Evolutionary conservation across 2,113 vertebrate species (phyloP), one percentile per base, ranked within the genome.

Genomic region (Nerophis ophidion): DNA sequence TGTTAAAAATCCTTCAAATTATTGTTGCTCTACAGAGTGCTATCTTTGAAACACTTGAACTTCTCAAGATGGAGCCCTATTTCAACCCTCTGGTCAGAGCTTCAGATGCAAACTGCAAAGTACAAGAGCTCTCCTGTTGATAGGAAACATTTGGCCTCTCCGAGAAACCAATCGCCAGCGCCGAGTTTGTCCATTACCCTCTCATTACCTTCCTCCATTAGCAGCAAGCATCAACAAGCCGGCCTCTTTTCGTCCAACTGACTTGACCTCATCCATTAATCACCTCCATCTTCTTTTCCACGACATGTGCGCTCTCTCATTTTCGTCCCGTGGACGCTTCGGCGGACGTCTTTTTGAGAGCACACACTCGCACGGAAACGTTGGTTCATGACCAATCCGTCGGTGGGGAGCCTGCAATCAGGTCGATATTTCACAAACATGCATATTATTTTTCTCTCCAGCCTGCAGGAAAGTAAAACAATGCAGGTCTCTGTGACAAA

Each of bases 221-320:
- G 76, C 68, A 47, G 61, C 11, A 34, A 65, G 50, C 74, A 76
- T 79, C 80, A 81, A 76, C 70, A 76, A 69, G 70, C 62, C 57
- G 50, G 49, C 54, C 2, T 70, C 71, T 53, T 77, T 71, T 66
- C 75, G 75, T 74, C 72, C 66, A 71, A 66, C 35, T 7, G 59
- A 67, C 68, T 81, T 85, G 71, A 87, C 78, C 78, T 70, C 54
- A 55, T 78, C 75, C 74, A 69, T 86, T 83, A 79, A 81, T 82
- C 74, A 70, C 67, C 66, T 59, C 48, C 50, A 73, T 72, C 58
- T 59, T 36, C 36, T 61, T 84, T 82, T 80, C 80, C 81, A 76
- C 76, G 70, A 63, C 82, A 74, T 74, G 61, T 76, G 70, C 61
- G 16, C 33, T 75, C 66, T 65, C 5, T 65, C 3, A 26, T 73